phyloP scores from a whole-genome alignment of 1,140 invertebrate species.

The Oppia nitens region DNA sequence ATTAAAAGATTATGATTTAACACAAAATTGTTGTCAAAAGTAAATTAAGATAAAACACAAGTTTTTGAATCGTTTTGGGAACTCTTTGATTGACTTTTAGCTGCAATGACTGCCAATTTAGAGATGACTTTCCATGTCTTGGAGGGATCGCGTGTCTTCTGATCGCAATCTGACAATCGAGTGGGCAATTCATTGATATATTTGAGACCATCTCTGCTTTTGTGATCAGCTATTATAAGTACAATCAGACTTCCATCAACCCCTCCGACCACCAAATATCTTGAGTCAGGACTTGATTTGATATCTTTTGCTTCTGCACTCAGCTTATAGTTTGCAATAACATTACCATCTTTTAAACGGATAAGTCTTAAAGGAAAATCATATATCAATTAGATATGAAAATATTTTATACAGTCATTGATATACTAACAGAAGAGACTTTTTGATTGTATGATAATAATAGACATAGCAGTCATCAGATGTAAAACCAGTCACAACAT shows the following conservation, averaged over 20 bases:
- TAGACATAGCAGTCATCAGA: constrained; percentile 84
- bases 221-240: constrained; percentile 70
- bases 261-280: constrained; percentile 64
- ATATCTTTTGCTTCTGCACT: constrained; percentile 77
- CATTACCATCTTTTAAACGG: constrained; percentile 63
- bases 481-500: constrained; percentile 83
- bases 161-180: not conserved
- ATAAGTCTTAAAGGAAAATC: too few species aligned
- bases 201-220: constrained; percentile 39
- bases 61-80: not conserved
- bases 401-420: too few species aligned
- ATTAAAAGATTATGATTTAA: too few species aligned
- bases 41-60: not conserved
- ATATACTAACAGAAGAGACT: too few species aligned
- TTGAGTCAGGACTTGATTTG: constrained; percentile 58
- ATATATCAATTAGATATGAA: too few species aligned
- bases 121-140: not conserved
- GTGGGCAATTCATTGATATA: constrained; percentile 44
- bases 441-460: constrained; percentile 86
- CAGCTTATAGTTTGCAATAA: constrained; percentile 80
- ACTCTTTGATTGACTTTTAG: not conserved
- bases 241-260: constrained; percentile 84
- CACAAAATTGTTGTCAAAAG: too few species aligned
- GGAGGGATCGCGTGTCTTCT: not conserved
- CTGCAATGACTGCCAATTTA: not conserved